Base-by-base conservation (phyloP, 2,797 vertebrate genomes). In the Sphaeramia orbicularis region DNA sequence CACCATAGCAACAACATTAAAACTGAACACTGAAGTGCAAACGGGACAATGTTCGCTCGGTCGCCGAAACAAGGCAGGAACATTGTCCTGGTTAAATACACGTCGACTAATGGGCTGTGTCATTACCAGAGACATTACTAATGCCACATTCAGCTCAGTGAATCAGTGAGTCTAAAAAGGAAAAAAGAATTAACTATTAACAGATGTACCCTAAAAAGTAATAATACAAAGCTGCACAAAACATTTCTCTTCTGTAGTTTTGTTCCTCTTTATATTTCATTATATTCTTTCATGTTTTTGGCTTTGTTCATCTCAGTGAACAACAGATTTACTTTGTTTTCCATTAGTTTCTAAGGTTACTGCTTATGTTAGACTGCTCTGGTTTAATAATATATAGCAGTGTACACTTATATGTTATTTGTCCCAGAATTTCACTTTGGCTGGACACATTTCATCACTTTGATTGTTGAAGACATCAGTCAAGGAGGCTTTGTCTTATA, bases 1-100 rank as follows among this genome's bases (percentile, higher is more conserved):
- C 67, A 27, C 78, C 88, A 92, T 88, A 71, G 89, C 74, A 93
- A 87, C 91, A 71, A 65, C 68, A 73, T 75, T 76, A 57, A 76
- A 85, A 78, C 47, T 58, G 55, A 68, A 52, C 61, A 73, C 51
- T 50, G n/a, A 65, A 71, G 35, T 55, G 47, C 60, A 59, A 42
- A 73, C 60, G 44, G 41, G 71, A 38, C 18, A 78, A 67, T 67
- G 86, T 49, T 74, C 67, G 30, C 75, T 66, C 48, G 71, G 72
- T 74, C 76, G 71, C 58, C 76, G 71, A 78, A 83, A 80, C 6
- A 4, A 59, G 62, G 50, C 40, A 35, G 50, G 42, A 63, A 24
- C 56, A 66, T 12, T 36, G 55, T 14, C 65, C 58, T 21, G n/a
- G 30, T 52, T 66, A 10, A 65, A 27, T 51, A 56, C n/a, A 65